A percentile compares a stretch with the other conserved stretches of the same genome.
phyloP scores from a whole-genome alignment of 1,140 invertebrate species.

The Lamellibrachia luymesi region DNA sequence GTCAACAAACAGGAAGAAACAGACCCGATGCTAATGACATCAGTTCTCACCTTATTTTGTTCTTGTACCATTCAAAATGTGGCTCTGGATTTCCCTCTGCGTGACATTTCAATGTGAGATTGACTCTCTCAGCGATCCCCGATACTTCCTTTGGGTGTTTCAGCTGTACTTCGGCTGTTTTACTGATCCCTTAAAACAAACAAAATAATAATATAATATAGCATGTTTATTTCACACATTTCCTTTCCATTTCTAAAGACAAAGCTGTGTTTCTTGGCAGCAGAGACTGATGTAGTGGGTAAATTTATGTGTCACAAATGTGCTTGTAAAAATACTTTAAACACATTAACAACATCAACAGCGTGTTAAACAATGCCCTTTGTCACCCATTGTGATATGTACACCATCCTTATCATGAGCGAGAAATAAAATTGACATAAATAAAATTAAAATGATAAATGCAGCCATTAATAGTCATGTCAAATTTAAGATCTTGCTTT shows the following conservation, averaged over 20 bases:
- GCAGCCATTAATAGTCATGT: neutral
- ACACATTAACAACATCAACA: conserved; percentile 17
- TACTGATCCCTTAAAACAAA: conserved; percentile 66
- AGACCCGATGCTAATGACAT: neutral
- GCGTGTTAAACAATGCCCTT: conserved; percentile 15
- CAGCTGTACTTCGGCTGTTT: conserved; percentile 65
- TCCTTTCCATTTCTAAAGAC: neutral
- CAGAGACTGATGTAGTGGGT: neutral
- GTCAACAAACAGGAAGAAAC: neutral
- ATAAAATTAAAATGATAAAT: neutral
- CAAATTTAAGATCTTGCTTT: neutral
- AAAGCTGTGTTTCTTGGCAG: neutral
- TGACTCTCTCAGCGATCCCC: conserved; percentile 61
- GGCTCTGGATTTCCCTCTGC: conserved; percentile 73
- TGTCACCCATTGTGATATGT: neutral
- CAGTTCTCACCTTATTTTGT: conserved; percentile 58
- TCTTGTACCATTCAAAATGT: conserved; percentile 74
- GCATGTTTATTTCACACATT: neutral
- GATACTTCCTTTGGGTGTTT: conserved; percentile 63
- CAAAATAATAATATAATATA: conserved; percentile 17
- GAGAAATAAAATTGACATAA: neutral
- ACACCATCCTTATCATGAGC: conserved; percentile 14
- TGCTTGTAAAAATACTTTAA: neutral
- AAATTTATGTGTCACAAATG: conserved; percentile 11
- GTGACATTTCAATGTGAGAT: conserved; percentile 72